phyloP scores from a whole-genome alignment of 1,140 invertebrate genomes.

The Telenomus remus region DNA sequence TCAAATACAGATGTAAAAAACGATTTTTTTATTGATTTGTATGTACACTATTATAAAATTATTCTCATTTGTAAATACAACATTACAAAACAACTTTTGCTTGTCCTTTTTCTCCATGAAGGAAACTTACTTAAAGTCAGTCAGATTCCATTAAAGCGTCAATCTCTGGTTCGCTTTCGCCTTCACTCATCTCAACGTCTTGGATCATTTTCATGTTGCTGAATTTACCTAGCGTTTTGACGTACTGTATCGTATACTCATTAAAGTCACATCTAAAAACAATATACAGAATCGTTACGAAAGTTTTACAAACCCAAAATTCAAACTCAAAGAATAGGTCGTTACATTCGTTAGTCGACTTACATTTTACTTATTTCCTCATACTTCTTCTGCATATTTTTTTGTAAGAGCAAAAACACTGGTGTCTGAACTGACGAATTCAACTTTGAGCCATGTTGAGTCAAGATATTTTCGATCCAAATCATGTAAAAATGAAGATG shows the following conservation, averaged over 20 bases:
- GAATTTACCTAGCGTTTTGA: conserved; percentile 77
- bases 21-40: neutral
- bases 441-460: conserved; percentile 77
- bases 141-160: neutral
- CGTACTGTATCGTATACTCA: conserved; percentile 83
- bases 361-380: conserved; percentile 91
- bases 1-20: too few relatives aligned
- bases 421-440: conserved; percentile 77
- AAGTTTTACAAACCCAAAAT: too few relatives aligned
- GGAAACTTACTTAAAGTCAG: too few relatives aligned
- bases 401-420: conserved; percentile 84
- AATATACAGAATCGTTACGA: too few relatives aligned
- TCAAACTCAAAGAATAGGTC: too few relatives aligned
- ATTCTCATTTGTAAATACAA: neutral
- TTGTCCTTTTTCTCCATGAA: too few relatives aligned
- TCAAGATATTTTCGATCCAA: conserved; percentile 85
- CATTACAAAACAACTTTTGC: neutral
- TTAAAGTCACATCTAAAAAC: conserved; percentile 84
- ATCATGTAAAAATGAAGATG: conserved; percentile 92
- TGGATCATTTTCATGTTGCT: conserved; percentile 1
- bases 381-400: conserved; percentile 86
- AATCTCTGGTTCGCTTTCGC: neutral
- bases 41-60: neutral
- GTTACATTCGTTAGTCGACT: too few relatives aligned
- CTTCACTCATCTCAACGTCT: neutral